phyloP scores from a whole-genome alignment of 1,140 invertebrate genomes.

The Diorhabda elongata region DNA sequence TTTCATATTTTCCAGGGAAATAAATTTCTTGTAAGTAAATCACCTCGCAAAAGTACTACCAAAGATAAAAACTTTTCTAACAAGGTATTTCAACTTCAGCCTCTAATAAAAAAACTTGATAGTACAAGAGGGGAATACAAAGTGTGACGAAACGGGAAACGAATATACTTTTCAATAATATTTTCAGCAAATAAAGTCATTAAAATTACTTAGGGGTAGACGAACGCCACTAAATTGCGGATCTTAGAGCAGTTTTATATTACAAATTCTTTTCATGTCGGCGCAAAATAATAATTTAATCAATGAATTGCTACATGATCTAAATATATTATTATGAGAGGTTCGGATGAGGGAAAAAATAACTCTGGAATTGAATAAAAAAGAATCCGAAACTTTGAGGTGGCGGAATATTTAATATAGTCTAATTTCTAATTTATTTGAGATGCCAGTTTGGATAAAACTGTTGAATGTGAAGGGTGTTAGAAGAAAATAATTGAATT shows the following conservation, averaged over 20 bases:
- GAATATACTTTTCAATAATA: conserved; percentile 19
- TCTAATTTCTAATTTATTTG: not conserved
- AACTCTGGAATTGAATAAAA: not conserved
- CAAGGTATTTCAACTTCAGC: conserved; percentile 6
- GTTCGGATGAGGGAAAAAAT: not conserved
- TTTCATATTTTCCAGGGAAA: no score
- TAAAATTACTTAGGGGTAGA: conserved; percentile 21
- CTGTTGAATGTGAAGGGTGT: no score
- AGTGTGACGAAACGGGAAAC: conserved; percentile 4
- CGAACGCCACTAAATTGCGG: conserved; percentile 8
- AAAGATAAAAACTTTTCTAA: not conserved
- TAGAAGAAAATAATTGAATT: no score
- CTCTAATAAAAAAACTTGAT: conserved; percentile 10
- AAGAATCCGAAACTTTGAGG: not conserved
- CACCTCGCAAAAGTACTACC: no score
- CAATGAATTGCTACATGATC: conserved; percentile 2
- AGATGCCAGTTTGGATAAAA: no score
- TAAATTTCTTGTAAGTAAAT: no score
- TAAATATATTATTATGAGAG: not conserved
- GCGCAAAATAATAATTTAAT: conserved; percentile 3
- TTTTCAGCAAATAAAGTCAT: conserved; percentile 18
- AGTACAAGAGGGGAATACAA: conserved; percentile 7
- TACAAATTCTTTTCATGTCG: conserved; percentile 2
- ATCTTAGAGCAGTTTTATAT: conserved; percentile 1
- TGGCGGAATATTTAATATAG: not conserved